These are phyloP conservation scores for Forficula auricularia DNA, from an alignment of 1,140 invertebrate species.

Conservation along the genomic window DNA sequence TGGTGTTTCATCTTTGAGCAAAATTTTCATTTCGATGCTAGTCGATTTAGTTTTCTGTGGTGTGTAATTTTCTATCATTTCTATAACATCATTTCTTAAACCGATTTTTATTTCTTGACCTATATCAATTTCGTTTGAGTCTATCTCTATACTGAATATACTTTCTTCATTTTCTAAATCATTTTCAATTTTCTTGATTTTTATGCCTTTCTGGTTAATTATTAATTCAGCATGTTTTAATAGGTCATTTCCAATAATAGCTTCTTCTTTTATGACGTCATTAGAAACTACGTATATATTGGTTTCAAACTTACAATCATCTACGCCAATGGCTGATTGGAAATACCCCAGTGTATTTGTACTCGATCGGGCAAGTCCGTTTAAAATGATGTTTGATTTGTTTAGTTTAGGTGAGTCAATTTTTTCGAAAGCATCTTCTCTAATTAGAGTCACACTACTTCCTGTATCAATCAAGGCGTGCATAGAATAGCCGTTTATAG, in stretches of 20 bases:
- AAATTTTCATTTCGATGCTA: constrained; percentile 9
- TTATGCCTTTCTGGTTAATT: not conserved
- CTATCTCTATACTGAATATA: constrained; percentile 3
- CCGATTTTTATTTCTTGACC: not conserved
- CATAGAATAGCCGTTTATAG: not conserved
- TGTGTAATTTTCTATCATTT: constrained; percentile 1
- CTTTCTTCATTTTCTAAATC: not conserved
- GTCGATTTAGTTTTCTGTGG: constrained; percentile 6
- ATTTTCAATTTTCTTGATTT: not conserved
- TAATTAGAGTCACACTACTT: constrained; percentile 2
- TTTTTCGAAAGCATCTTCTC: constrained; percentile 1
- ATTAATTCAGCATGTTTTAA: not conserved
- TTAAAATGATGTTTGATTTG: no score
- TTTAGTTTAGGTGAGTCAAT: not conserved
- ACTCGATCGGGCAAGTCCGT: no score
- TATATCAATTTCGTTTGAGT: constrained; percentile 1
- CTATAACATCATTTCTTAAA: constrained; percentile 4
- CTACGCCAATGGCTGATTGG: no score
- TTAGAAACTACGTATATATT: not conserved
- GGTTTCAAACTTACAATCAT: not conserved
- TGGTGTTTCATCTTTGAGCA: constrained; percentile 12
- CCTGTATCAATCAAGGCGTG: constrained; percentile 4
- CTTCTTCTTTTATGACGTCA: not conserved
- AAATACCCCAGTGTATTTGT: no score
- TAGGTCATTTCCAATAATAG: not conserved